Conservation (phyloP, 2,113 vertebrate genomes). For the Chloebia gouldiae region DNA sequence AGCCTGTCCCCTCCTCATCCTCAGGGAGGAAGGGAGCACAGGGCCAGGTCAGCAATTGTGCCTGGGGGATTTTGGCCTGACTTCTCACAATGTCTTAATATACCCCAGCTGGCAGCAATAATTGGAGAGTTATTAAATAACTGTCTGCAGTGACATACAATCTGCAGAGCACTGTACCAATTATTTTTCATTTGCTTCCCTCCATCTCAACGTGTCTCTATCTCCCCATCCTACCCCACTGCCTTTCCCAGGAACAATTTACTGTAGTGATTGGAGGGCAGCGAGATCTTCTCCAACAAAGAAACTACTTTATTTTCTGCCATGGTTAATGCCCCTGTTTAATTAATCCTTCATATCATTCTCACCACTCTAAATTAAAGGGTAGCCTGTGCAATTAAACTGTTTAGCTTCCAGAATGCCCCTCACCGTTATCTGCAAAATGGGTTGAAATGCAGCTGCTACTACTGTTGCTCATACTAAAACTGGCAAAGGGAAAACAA, state of each 20-base stretch:
- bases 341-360: slow-evolving; percentile 67
- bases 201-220: neutral
- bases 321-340: slow-evolving; percentile 68
- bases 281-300: slow-evolving; percentile 50
- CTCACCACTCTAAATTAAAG: slow-evolving; percentile 72
- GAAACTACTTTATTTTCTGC: slow-evolving; percentile 62
- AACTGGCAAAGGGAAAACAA: neutral
- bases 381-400: slow-evolving; percentile 60
- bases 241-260: neutral
- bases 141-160: slow-evolving; percentile 51
- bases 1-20: neutral
- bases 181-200: slow-evolving; percentile 48
- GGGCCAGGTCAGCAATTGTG: neutral
- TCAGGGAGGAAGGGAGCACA: neutral
- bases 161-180: slow-evolving; percentile 34
- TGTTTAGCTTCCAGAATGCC: slow-evolving; percentile 38
- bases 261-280: neutral
- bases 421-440: slow-evolving; percentile 16
- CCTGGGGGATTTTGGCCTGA: slow-evolving; percentile 24
- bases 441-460: slow-evolving; percentile 20
- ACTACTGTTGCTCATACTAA: neutral
- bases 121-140: slow-evolving; percentile 57
- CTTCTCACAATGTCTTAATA: slow-evolving; percentile 22
- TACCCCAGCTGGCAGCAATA: slow-evolving; percentile 54
- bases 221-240: neutral